phyloP scores from a whole-genome alignment of 2,113 vertebrate genomes.

The Pleuronectes platessa region DNA sequence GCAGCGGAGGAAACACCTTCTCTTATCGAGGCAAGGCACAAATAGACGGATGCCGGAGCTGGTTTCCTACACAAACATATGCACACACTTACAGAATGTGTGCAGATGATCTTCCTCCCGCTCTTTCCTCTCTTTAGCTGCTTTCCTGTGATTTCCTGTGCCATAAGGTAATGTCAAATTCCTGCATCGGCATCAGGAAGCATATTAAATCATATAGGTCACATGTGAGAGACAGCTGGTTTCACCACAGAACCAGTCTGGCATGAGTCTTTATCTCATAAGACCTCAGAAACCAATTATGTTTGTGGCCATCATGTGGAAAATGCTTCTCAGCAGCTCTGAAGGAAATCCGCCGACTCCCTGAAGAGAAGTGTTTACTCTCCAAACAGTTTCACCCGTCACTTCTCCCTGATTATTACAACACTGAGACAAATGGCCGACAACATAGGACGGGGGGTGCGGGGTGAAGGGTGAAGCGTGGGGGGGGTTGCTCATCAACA shows the following conservation, averaged over 20 bases:
- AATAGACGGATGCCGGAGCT: constrained; percentile 58
- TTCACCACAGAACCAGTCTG: not conserved
- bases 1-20: constrained; percentile 78
- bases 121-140: no score
- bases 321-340: constrained; percentile 13
- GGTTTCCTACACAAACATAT: constrained; percentile 63
- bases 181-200: not conserved
- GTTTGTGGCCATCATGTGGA: constrained; percentile 8
- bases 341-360: constrained; percentile 10
- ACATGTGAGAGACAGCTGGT: not conserved
- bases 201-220: not conserved
- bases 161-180: not conserved
- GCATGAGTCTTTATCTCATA: not conserved
- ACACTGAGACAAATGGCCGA: constrained; percentile 28
- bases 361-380: constrained; percentile 38
- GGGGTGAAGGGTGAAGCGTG: not conserved
- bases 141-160: no score
- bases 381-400: constrained; percentile 26
- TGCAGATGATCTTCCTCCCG: constrained; percentile 25
- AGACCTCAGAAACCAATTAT: not conserved
- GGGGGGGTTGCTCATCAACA: not conserved
- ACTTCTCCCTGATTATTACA: constrained; percentile 14
- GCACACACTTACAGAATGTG: not conserved
- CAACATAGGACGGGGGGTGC: constrained; percentile 14
- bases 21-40: constrained; percentile 78